Evolutionary conservation across 2,113 vertebrate species (phyloP), one percentile per base, ranked within the genome.

Genomic region (Serranochromis macrocephalus): DNA sequence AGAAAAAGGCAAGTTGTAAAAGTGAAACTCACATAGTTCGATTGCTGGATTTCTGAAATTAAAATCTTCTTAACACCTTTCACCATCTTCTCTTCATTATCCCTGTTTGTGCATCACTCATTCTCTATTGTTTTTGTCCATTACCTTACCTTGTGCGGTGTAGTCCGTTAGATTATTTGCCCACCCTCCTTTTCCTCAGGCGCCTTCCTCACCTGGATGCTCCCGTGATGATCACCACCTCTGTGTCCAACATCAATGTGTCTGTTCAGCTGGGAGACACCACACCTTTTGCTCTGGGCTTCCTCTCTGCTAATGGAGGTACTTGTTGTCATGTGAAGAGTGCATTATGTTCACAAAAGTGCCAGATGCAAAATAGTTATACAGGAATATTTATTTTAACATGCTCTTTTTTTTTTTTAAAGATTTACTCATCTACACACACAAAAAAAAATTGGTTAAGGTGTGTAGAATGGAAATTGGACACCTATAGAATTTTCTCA

Each of bases 241-340:
- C 97, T 0, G 95, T 99, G 90, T 98, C 98, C 90, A 99, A 99
- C 2, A 95, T 99, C 82, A 99, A 96, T 0, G 96, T 99, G 90
- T 99, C 98, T 0, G 96, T 99, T 88, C 99, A 99, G 94, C 96
- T 99, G 86, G 97, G 97, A 87, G 97, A 99, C 95, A 98, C 98
- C 0, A 98, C 98, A 1, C 98, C 99, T 33, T 99, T 99, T 3
- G 98, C 99, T 78, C 94, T 99, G 58, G 98, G 98, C 86, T 98
- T 99, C 95, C 97, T 98, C 92, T 98, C 98, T 40, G 94, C 97
- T 80, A 96, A 94, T 86, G 93, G 97, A 94, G 99, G 99, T 99
- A 97, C 16, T 80, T 9, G 53, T 63, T 47, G 9, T 29, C 24
- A 45, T 75, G 14, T 29, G 5, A 75, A 47, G 24, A 47, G 13